phyloP scores from a whole-genome alignment of 2,888 invertebrate genomes.

The Athetis lepigone region DNA sequence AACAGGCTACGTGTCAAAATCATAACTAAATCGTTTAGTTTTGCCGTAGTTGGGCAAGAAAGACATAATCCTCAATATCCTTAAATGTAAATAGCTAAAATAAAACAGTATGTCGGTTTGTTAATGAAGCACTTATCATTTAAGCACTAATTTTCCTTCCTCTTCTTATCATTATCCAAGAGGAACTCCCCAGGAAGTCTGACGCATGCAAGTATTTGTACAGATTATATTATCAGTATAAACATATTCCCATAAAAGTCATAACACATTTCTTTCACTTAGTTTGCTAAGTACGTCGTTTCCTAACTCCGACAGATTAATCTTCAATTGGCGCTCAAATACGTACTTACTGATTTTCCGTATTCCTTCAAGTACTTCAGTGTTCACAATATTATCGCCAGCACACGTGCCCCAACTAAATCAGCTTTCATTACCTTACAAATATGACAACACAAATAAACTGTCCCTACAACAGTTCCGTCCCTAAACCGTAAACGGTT shows the following conservation, averaged over 20 bases:
- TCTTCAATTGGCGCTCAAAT: not conserved
- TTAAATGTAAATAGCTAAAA: no score
- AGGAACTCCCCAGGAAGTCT: not conserved
- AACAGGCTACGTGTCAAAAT: no score
- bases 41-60: no score
- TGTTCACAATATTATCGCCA: not conserved
- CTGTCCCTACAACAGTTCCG: conserved; percentile 6
- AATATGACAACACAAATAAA: conserved; percentile 29
- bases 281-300: not conserved
- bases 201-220: not conserved
- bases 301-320: not conserved
- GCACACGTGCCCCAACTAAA: not conserved
- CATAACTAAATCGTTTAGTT: no score
- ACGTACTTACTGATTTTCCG: not conserved
- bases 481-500: conserved; percentile 32
- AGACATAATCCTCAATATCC: no score
- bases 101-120: not conserved
- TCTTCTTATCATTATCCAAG: not conserved
- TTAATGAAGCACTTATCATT: not conserved
- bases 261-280: not conserved
- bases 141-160: conserved; percentile 1
- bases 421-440: conserved; percentile 18
- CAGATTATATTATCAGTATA: not conserved
- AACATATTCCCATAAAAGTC: not conserved
- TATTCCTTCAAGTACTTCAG: not conserved